Evolutionary conservation across 2,888 invertebrate genomes (phyloP), one percentile per base, ranked within the genome.

Genomic region (Hanleya hanleyi): DNA sequence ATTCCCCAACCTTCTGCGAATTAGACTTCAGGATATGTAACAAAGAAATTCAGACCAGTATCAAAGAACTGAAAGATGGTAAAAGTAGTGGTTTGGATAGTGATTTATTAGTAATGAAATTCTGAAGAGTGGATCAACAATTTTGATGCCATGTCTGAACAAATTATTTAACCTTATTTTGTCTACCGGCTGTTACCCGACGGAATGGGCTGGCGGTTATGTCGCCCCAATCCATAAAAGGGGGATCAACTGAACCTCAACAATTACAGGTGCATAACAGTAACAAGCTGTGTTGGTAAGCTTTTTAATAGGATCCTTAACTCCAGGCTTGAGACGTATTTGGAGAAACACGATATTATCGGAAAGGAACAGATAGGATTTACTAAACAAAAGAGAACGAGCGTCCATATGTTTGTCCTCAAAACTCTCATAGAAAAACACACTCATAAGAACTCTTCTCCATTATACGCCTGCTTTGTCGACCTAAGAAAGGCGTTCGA

Each of bases 41-140:
- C 35, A 67, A 32, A 7, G 67, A 67, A 32, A 41, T 67, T 18
- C 1, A 41, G 9, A n/a, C 35, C 12, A 35, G 47, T 2, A 41
- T 38, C 36, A 67, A 15, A 3, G 49, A 49, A 1, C 49, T 67
- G 22, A 67, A 67, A 49, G 33, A 49, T 49, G 49, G 35, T 6
- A 67, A 67, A 9, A 18, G 7, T 3, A 47, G 67, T 32, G 67
- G 67, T 1, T 7, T 49, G 1, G 49, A 67, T 49, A 47, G 67
- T 2, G 47, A n/a, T n/a, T n/a, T n/a, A n/a, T 67, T 15, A 12
- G n/a, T 12, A 69, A 69, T 57, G 69, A 69, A 69, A 69, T 67
- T 41, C 22, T 67, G 33, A 67, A 67, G 6, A 36, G 49, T 49
- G 67, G 67, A 9, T 49, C 41, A 49, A 29, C 6, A 41, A 22